These are phyloP conservation scores for Bradypodion ventrale DNA, from an alignment of 2,797 vertebrate genomes.

Conservation along the genomic window DNA sequence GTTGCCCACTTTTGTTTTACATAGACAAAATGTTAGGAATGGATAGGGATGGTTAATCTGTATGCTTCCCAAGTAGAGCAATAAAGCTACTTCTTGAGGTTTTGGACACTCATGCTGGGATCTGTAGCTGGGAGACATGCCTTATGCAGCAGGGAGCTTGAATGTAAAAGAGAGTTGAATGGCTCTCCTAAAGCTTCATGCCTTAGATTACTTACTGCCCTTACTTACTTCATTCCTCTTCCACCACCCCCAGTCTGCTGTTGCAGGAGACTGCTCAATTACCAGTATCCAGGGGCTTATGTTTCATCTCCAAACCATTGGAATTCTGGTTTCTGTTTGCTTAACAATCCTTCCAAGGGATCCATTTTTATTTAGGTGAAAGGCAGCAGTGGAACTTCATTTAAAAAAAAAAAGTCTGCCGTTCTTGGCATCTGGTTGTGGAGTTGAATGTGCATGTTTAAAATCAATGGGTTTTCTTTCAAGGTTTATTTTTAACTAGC, in stretches of 20 bases:
- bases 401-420: not conserved
- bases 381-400: not conserved
- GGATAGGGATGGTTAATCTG: not conserved
- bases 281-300: slow-evolving; percentile 51
- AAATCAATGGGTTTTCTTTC: slow-evolving; percentile 7
- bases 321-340: not conserved
- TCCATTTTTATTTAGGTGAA: slow-evolving; percentile 5
- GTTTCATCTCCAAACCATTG: not conserved
- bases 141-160: slow-evolving; percentile 37
- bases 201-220: slow-evolving; percentile 11
- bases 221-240: slow-evolving; percentile 38
- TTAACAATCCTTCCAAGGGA: not conserved
- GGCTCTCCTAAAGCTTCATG: slow-evolving; percentile 53
- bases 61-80: not conserved
- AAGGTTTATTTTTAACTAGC: slow-evolving; percentile 51
- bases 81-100: not conserved
- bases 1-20: no score
- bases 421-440: slow-evolving; percentile 28
- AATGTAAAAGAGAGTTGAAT: slow-evolving; percentile 31
- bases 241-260: not conserved
- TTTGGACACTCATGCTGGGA: slow-evolving; percentile 6
- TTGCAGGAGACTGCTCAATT: slow-evolving; percentile 73
- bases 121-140: slow-evolving; percentile 37
- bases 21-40: not conserved
- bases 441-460: slow-evolving; percentile 12